Conservation (phyloP, 2,888 invertebrate species). For the Empis livida region DNA sequence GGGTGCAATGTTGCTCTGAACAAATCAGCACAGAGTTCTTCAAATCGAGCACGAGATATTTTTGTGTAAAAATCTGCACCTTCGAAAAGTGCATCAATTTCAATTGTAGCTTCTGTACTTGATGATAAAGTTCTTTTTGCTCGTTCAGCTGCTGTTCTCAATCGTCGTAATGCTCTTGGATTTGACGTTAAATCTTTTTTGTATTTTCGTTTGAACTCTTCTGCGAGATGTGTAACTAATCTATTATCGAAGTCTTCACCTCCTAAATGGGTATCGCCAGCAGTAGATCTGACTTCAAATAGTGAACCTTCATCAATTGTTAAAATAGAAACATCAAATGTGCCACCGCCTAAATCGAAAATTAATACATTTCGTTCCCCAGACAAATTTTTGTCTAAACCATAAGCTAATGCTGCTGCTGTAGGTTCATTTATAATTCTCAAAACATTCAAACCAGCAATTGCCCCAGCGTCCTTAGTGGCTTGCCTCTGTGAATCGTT, state of each 20-base stretch:
- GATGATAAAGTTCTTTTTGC: slow-evolving; percentile 66
- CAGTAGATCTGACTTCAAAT: slow-evolving; percentile 92
- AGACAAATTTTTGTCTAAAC: slow-evolving; percentile 69
- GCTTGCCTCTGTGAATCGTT: slow-evolving; percentile 82
- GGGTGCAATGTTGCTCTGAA: slow-evolving; percentile 62
- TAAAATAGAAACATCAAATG: slow-evolving; percentile 89
- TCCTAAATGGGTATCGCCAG: slow-evolving; percentile 88
- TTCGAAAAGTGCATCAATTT: slow-evolving; percentile 62
- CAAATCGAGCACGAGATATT: slow-evolving; percentile 60
- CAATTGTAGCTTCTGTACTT: slow-evolving; percentile 60
- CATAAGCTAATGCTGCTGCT: slow-evolving; percentile 84
- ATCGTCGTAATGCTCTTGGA: slow-evolving; percentile 51
- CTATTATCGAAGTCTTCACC: slow-evolving; percentile 87
- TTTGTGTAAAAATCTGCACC: slow-evolving; percentile 61
- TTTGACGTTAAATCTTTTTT: slow-evolving; percentile 54
- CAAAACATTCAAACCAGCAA: slow-evolving; percentile 80
- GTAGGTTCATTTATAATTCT: slow-evolving; percentile 90
- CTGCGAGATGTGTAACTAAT: slow-evolving; percentile 72
- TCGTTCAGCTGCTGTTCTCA: slow-evolving; percentile 63
- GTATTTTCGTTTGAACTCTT: slow-evolving; percentile 73
- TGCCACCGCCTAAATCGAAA: slow-evolving; percentile 54
- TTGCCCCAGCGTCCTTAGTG: slow-evolving; percentile 87
- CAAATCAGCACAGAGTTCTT: slow-evolving; percentile 58
- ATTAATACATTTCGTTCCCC: slow-evolving; percentile 74
- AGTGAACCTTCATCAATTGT: slow-evolving; percentile 82